Conservation (phyloP, 2,797 vertebrate genomes). For the Onychomys leucogaster region DNA sequence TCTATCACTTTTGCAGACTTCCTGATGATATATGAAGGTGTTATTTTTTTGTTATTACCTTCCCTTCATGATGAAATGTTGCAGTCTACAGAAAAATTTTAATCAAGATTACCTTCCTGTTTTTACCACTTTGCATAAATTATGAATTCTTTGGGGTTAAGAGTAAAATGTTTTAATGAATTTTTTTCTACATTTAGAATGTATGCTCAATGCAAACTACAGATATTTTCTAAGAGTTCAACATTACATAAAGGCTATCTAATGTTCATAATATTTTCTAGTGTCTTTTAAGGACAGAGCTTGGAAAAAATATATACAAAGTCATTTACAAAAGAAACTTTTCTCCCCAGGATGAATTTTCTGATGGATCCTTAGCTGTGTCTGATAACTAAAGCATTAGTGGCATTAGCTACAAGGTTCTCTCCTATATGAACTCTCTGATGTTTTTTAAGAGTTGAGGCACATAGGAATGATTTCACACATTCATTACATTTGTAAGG, state of each 20-base stretch:
- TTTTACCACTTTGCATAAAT: neutral
- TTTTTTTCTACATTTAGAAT: neutral
- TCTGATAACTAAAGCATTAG: neutral
- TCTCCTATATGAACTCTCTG: neutral
- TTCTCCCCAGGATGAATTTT: neutral
- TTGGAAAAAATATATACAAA: neutral
- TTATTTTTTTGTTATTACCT: neutral
- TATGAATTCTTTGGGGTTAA: neutral
- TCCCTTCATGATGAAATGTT: neutral
- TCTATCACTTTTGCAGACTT: neutral
- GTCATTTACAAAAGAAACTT: neutral
- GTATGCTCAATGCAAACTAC: neutral
- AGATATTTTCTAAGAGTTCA: neutral
- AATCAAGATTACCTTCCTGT: neutral
- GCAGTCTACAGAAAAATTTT: neutral
- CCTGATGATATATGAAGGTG: neutral
- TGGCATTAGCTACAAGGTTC: neutral
- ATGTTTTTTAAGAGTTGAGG: neutral
- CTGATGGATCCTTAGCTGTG: neutral
- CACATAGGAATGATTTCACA: neutral
- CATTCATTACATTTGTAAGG: neutral
- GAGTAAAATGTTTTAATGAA: neutral
- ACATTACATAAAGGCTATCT: neutral
- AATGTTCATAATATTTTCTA: neutral
- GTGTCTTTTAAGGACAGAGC: neutral